A percentile compares a stretch with the other conserved stretches of the same genome.
Evolutionary conservation across 2,888 invertebrate species (phyloP).

Genomic region (Drosophila formosana): DNA sequence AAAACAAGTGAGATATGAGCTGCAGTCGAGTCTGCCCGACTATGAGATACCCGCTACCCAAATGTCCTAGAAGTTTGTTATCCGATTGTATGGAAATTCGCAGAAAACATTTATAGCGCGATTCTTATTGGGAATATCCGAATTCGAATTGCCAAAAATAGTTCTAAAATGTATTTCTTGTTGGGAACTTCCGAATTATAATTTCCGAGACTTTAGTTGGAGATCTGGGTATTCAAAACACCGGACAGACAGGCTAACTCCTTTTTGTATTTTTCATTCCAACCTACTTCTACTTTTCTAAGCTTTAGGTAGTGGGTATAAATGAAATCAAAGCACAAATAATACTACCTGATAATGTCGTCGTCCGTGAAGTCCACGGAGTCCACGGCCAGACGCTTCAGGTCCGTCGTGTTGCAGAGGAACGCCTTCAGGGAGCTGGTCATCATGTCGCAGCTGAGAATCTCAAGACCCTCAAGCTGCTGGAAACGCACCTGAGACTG

Average conservation of each 20-base stretch:
- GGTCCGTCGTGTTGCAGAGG: slow-evolving; percentile 87
- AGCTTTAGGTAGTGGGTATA: not conserved
- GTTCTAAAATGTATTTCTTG: too few species aligned
- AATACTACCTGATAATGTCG: slow-evolving; percentile 87
- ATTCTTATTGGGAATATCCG: too few species aligned
- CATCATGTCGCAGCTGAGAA: slow-evolving; percentile 88
- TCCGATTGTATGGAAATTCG: too few species aligned
- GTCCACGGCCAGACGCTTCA: slow-evolving; percentile 89
- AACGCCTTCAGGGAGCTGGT: slow-evolving; percentile 87
- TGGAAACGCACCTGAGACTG: slow-evolving; percentile 87
- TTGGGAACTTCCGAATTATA: too few species aligned
- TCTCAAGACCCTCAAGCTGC: slow-evolving; percentile 88
- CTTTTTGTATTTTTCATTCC: too few species aligned
- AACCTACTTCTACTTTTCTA: too few species aligned
- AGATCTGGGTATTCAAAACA: not conserved
- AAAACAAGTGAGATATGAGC: not conserved
- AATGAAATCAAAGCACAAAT: not conserved
- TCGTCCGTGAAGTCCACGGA: slow-evolving; percentile 89
- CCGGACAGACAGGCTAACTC: not conserved
- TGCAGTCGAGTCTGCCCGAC: slow-evolving; percentile 2
- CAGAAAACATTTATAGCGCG: too few species aligned
- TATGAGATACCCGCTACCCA: not conserved
- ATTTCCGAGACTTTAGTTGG: too few species aligned
- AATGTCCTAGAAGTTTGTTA: too few species aligned
- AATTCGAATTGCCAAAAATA: too few species aligned